phyloP scores from a whole-genome alignment of 2,113 vertebrate genomes.

The Anser cygnoides region DNA sequence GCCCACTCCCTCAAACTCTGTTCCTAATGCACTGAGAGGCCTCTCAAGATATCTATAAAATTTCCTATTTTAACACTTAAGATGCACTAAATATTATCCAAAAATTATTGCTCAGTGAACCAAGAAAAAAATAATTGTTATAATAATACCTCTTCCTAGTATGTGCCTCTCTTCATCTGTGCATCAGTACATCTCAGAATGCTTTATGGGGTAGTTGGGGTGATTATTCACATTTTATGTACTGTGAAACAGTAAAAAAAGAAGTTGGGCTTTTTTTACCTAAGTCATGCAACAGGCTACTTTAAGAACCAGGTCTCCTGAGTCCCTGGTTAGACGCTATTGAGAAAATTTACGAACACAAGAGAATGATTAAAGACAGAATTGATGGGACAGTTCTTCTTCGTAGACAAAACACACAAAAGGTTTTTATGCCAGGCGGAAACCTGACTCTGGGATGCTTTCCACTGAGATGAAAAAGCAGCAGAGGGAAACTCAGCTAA shows the following conservation, averaged over 20 bases:
- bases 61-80: background rate
- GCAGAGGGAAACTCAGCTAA: background rate
- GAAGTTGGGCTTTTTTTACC: background rate
- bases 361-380: background rate
- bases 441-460: constrained; percentile 18
- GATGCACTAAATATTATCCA: background rate
- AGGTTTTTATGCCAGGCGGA: background rate
- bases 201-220: background rate
- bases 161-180: background rate
- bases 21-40: background rate
- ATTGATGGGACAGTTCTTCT: constrained; percentile 10
- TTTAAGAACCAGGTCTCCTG: background rate
- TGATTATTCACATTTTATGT: background rate
- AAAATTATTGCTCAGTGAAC: background rate
- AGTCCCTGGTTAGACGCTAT: background rate
- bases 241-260: background rate
- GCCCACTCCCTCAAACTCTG: background rate
- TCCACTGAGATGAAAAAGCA: background rate
- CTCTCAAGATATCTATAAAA: background rate
- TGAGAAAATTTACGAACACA: constrained; percentile 23
- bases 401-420: background rate
- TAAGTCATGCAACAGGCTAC: background rate
- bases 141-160: background rate
- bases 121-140: background rate
- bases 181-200: background rate